A percentile compares a stretch with the other conserved stretches of the same genome.
Conservation (phyloP, 2,888 invertebrate species). For the Ectemnius continuus region DNA sequence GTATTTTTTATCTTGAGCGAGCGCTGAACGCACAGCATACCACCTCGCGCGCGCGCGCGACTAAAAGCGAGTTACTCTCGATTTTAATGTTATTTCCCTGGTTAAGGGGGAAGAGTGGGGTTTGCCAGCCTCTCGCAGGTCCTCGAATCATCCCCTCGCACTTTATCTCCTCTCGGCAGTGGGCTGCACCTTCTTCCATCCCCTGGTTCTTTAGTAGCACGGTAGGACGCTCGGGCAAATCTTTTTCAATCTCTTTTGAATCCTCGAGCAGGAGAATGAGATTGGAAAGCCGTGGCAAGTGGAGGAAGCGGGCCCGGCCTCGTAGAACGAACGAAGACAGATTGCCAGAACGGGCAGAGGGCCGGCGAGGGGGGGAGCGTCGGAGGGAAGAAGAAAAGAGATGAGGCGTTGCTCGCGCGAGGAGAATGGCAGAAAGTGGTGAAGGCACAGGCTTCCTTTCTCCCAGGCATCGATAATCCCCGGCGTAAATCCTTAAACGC, state of each 20-base stretch:
- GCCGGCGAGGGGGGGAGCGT: background rate
- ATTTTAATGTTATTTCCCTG: slow-evolving; percentile 65
- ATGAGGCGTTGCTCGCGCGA: background rate
- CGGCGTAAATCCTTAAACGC: slow-evolving; percentile 59
- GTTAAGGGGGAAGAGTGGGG: slow-evolving; percentile 26
- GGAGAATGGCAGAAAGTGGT: slow-evolving; percentile 37
- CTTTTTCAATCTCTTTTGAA: slow-evolving; percentile 69
- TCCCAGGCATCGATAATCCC: slow-evolving; percentile 51
- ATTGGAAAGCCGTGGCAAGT: slow-evolving; percentile 49
- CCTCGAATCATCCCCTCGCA: slow-evolving; percentile 5
- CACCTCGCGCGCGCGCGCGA: slow-evolving; percentile 28
- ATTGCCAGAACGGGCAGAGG: slow-evolving; percentile 31
- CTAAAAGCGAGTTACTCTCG: slow-evolving; percentile 52
- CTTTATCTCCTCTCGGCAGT: slow-evolving; percentile 4
- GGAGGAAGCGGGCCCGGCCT: slow-evolving; percentile 15
- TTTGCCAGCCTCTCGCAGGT: slow-evolving; percentile 10
- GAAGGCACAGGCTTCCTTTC: slow-evolving; percentile 22
- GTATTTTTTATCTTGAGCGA: slow-evolving; percentile 16
- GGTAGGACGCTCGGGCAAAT: slow-evolving; percentile 59
- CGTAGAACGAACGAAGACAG: slow-evolving; percentile 51
- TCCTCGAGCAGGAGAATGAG: slow-evolving; percentile 63
- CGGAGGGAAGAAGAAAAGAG: background rate
- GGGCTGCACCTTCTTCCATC: slow-evolving; percentile 27
- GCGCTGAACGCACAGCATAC: background rate
- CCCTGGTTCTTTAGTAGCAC: background rate